Evolutionary conservation across 2,797 vertebrate genomes (phyloP).

Genomic region (Vespertilio murinus): DNA sequence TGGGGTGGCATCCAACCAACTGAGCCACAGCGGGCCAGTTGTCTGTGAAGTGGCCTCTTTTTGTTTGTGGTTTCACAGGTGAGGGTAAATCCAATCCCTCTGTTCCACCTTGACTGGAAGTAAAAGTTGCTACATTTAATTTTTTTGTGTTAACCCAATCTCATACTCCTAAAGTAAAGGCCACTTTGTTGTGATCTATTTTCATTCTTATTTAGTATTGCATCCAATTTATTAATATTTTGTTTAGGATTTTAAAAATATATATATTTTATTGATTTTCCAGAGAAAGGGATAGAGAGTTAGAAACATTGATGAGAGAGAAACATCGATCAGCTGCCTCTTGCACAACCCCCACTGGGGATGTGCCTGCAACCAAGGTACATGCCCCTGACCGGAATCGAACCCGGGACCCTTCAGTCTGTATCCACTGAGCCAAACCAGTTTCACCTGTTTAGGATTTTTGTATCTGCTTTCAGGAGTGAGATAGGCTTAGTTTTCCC

Average conservation of each 20-base stretch:
- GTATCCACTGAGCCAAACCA: no score
- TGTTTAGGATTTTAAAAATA: slow-evolving; percentile 29
- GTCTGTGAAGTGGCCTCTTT: background rate
- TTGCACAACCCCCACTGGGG: no score
- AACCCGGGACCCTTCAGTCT: no score
- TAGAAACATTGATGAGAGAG: no score
- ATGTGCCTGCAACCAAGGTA: no score
- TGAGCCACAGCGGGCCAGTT: background rate
- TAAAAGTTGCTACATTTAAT: background rate
- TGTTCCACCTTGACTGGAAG: background rate
- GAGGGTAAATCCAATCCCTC: background rate
- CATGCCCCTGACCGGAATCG: no score
- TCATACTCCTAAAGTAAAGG: background rate
- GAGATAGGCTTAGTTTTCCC: background rate
- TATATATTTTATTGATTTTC: no score
- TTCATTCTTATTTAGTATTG: background rate
- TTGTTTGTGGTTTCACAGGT: background rate
- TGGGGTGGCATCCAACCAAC: background rate
- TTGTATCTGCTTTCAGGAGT: background rate
- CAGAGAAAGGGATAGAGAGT: no score
- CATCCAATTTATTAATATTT: background rate
- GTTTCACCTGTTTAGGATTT: slow-evolving; percentile 17
- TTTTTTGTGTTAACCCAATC: background rate
- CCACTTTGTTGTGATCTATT: background rate
- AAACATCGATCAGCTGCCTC: no score